Evolutionary conservation across 2,113 vertebrate genomes (phyloP), one percentile per base, ranked within the genome.

Genomic region (Cottus gobio): DNA sequence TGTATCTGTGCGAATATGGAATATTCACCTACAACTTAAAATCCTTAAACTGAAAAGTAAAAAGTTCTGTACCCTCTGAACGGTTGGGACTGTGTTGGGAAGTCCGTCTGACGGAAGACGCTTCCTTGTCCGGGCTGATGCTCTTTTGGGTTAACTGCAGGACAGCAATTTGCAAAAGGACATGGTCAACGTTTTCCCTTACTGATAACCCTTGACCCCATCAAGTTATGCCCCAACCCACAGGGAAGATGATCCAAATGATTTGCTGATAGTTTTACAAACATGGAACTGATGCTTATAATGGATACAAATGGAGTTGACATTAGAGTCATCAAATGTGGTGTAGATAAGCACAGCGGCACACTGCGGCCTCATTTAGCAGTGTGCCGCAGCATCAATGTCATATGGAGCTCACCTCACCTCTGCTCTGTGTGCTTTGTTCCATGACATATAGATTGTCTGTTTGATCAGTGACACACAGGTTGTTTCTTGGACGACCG

Each of bases 321-420:
- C 71, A 66, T 75, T 28, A 44, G 13, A 60, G 22, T 75, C 10
- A 7, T 72, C 11, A 37, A 34, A 61, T 54, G 66, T 79, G 46
- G 50, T 34, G 66, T 73, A 85, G 77, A 87, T 69, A 87, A 84
- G 58, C 66, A 85, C 56, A 63, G 18, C 12, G 11, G 69, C 78
- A 31, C 16, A 15, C 58, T 9, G 26, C 20, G 71, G 71, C 71
- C 68, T 86, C 79, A 65, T 82, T 82, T 75, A 65, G 34, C 48
- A 73, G 10, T n/a, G n/a, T n/a, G n/a, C n/a, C n/a, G n/a, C n/a
- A n/a, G n/a, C n/a, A 64, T 83, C 64, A 56, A 46, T 60, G 78
- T 75, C 65, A 57, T 67, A 61, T 52, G 52, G 15, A 61, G 42
- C 42, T 54, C 7, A 18, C 64, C 44, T 81, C 31, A 16, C 15